Evolutionary conservation across 2,797 vertebrate species (phyloP), one percentile per base, ranked within the genome.

Genomic region (Periparus ater): DNA sequence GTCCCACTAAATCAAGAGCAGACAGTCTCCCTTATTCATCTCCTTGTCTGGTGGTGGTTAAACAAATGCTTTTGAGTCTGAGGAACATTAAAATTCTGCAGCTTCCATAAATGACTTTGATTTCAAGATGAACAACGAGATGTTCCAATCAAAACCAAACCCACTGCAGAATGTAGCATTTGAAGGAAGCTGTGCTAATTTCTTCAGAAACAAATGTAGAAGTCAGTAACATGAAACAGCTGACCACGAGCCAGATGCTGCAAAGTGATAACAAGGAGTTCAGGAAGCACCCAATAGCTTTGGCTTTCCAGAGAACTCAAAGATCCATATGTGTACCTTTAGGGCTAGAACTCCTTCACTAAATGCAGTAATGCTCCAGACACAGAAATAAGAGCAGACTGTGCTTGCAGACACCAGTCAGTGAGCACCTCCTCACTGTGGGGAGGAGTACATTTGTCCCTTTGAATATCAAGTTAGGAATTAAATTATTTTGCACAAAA

Each of bases 31-130:
- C 88, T 90, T 77, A 95, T 94, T 96, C 83, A 85, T 93, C 85
- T 94, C 50, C 93, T 91, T 95, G 96, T 97, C 96, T 96, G 96
- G 67, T 85, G 90, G 90, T 94, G 93, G 93, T 95, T 97, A 96
- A 96, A 89, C 96, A 96, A 95, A 95, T 91, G 74, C 93, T 95
- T 96, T 83, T 71, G 95, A 96, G 95, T 91, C 96, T 95, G 94
- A 96, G 80, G 83, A 96, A 30, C 85, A 95, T 95, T 94, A 95
- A 94, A 96, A 95, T 96, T 85, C 93, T 96, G 94, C 90, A 96
- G 93, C 95, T 94, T 96, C 94, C 91, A 96, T 93, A 93, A 96
- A 92, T 77, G 91, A 92, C 95, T 96, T 96, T 94, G 96, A 96
- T 96, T 96, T 96, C 29, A 38, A 91, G 91, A 94, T 30, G 91